Conservation (phyloP, 2,888 invertebrate genomes). For the Miltochrista miniata region DNA sequence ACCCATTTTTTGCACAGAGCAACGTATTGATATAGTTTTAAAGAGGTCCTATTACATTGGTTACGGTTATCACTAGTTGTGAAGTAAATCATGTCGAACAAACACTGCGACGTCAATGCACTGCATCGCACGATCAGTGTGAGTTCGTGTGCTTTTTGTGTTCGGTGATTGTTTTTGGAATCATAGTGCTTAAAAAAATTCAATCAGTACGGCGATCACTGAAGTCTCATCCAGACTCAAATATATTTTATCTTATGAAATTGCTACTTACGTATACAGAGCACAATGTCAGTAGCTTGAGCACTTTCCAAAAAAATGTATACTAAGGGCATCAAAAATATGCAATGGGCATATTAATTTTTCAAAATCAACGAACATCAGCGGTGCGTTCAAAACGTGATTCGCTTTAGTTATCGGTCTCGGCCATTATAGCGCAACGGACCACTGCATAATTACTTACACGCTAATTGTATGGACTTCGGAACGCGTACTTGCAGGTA, state of each 20-base stretch:
- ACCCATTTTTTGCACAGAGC: slow-evolving; percentile 10
- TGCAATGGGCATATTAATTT: no score
- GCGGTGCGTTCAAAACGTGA: slow-evolving; percentile 42
- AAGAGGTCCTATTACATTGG: slow-evolving; percentile 32
- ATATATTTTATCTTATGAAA: no score
- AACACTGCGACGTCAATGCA: slow-evolving; percentile 37
- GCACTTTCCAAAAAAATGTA: no score
- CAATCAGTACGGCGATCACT: no score
- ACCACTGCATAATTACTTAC: slow-evolving; percentile 65
- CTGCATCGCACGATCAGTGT: slow-evolving; percentile 39
- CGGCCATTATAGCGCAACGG: slow-evolving; percentile 59
- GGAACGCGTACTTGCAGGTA: slow-evolving; percentile 39
- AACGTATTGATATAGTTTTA: slow-evolving; percentile 18
- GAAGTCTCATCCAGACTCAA: not conserved
- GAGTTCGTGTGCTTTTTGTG: slow-evolving; percentile 30
- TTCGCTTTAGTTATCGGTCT: slow-evolving; percentile 59
- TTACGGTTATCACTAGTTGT: slow-evolving; percentile 29
- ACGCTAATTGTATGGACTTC: slow-evolving; percentile 61
- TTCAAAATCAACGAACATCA: slow-evolving; percentile 6
- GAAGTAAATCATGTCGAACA: slow-evolving; percentile 42
- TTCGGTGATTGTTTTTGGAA: slow-evolving; percentile 12
- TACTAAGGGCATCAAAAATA: no score
- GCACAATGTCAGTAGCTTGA: no score
- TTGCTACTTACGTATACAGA: no score
- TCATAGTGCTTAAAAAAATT: slow-evolving; percentile 5